Base-by-base conservation (phyloP, 2,113 vertebrate species). In the Sylvietta virens region DNA sequence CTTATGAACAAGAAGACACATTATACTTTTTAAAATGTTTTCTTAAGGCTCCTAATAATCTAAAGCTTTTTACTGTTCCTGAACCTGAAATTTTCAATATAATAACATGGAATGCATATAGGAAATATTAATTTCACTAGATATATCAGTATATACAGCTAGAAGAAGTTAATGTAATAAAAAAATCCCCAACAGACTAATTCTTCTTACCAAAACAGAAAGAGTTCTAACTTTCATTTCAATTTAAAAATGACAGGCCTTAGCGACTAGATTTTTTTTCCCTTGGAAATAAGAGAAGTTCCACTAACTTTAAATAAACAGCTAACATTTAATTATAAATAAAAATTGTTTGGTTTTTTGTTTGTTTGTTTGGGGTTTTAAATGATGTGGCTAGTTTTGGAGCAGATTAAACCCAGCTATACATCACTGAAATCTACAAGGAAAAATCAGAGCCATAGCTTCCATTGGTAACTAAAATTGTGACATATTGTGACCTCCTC, bases 311-410 rank as follows among this genome's bases (percentile, higher is more conserved):
- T 24, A 93, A 87, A 88, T 54, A 76, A 92, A 78, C 33, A 95
- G 44, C 61, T 90, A 83, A 76, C 31, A 26, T 28, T 86, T 80
- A 96, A 91, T 95, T 93, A 84, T 90, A 95, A 91, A 81, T 78
- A 60, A 90, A 84, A 23, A 9, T 24, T 20, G 3, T 86, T n/a
- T 51, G 30, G 27, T 37, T 51, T 28, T 28, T 28, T 57, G 33
- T 4, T 39, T 20, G 24, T 10, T 51, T 23, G 16, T 13, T 53
- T 31, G 17, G 4, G 4, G 1, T 31, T 39, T 40, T 61, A 58
- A 23, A 96, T 92, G 35, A 81, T 27, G 54, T 69, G 45, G 50
- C 47, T 48, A 84, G 20, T 15, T 95, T 96, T 97, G 69, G 23
- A 94, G 67, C 45, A 82, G 24, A 81, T 89, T 44, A 81, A 90